Conservation (phyloP, 2,797 vertebrate genomes). For the Mormyrops boulengeri region DNA sequence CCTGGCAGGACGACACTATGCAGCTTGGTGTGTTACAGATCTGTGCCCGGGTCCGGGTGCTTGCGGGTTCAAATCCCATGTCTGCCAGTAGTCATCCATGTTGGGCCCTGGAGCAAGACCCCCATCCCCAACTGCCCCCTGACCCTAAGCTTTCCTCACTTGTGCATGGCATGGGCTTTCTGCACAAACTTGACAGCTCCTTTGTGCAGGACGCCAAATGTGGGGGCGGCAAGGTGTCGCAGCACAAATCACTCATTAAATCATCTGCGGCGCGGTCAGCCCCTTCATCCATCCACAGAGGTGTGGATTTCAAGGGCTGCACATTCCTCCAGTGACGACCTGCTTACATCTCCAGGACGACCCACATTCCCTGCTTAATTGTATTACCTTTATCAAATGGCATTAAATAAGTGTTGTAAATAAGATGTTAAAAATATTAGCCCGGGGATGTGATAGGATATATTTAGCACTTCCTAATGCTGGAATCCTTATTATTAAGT, state of each 20-base stretch:
- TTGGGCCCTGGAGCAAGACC: not conserved
- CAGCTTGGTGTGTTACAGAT: not conserved
- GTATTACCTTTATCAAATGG: not conserved
- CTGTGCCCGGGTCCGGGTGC: not conserved
- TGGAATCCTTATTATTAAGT: not conserved
- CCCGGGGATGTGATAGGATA: not conserved
- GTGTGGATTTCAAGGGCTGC: not conserved
- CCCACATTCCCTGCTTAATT: not conserved
- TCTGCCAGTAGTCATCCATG: not conserved
- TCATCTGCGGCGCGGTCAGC: not conserved
- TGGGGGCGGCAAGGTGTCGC: not conserved
- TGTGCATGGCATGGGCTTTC: not conserved
- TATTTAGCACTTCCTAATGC: not conserved
- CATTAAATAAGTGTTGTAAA: not conserved
- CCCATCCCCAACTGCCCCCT: not conserved
- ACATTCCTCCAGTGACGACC: not conserved
- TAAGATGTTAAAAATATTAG: not conserved
- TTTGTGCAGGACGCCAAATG: not conserved
- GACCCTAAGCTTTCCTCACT: not conserved
- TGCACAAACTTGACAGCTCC: conserved; percentile 35
- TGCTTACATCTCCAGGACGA: not conserved
- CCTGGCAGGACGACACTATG: not conserved
- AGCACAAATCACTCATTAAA: conserved; percentile 15
- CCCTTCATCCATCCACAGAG: not conserved
- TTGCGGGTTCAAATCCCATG: not conserved